Base-by-base conservation (phyloP, 2,113 vertebrate genomes). In the Dasyprocta punctata region DNA sequence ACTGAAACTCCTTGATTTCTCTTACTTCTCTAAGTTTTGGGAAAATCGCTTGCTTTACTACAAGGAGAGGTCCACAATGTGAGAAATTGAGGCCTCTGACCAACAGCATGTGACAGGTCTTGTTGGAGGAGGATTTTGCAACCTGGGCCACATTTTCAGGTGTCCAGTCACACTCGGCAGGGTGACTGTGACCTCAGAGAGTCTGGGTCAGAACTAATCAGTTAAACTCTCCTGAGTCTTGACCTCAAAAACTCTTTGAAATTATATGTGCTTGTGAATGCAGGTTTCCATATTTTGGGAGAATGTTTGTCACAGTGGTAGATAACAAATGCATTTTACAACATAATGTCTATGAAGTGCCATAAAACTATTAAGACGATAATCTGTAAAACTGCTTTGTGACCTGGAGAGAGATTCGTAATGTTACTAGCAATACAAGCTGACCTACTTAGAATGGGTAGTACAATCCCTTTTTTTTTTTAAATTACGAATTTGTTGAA, bases 131-230 rank as follows among this genome's bases (percentile, higher is more conserved):
- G 49, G 11, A 26, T 1, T 19, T 33, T 65, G 12, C 38, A 26
- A 30, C 49, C 71, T 60, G 7, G 9, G 47, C 9, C 41, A 22
- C 14, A 1, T 7, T 44, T 20, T 12, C 30, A 33, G 77, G 0
- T 17, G 10, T 26, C 33, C 0, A 3, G 0, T 11, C 3, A 52
- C 20, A 24, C 33, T 20, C 2, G 3, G 4, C 19, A 3, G 6
- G 7, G 38, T 33, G 63, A 86, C 44, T 8, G 30, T 26, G 19
- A 0, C 75, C 41, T 2, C 0, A 5, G n/a, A 49, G 16, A 17
- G 11, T 22, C 12, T 38, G 9, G 56, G 13, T 19, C 26, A 47
- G 71, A 63, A 12, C 5, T 7, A 20, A 7, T 65, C 47, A 36
- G 26, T 19, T 24, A 41, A 78, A 16, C 22, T 44, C 30, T 17